Conservation (phyloP, 1,140 invertebrate species). For the Alviniconcha marisindica region DNA sequence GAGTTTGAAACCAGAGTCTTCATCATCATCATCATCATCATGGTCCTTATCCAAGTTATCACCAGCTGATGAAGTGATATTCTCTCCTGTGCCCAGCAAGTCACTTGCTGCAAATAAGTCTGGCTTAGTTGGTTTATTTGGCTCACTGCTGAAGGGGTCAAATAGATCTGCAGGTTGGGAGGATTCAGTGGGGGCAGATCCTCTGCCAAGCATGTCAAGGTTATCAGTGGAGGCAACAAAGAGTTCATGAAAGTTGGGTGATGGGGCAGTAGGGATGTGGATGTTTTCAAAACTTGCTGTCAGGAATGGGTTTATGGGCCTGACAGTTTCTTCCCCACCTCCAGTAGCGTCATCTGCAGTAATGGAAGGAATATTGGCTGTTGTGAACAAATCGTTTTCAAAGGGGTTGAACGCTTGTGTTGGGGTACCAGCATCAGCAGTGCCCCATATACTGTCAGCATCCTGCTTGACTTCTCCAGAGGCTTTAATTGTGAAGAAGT, state of each 20-base stretch:
- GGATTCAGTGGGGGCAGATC: slow-evolving; percentile 6
- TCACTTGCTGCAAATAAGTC: not conserved
- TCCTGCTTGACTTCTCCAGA: slow-evolving; percentile 35
- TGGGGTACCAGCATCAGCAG: slow-evolving; percentile 19
- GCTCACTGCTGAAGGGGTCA: slow-evolving; percentile 41
- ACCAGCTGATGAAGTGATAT: slow-evolving; percentile 10
- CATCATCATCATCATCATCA: slow-evolving; percentile 54
- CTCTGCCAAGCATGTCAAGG: not conserved
- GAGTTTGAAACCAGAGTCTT: slow-evolving; percentile 57
- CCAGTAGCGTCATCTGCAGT: slow-evolving; percentile 10
- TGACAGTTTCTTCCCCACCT: not conserved
- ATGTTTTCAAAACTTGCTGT: slow-evolving; percentile 59
- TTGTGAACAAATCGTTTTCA: slow-evolving; percentile 66
- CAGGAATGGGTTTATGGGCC: slow-evolving; percentile 59
- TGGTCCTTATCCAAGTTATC: slow-evolving; percentile 48
- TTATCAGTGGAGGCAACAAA: slow-evolving; percentile 40
- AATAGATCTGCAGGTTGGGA: slow-evolving; percentile 25
- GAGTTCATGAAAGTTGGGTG: slow-evolving; percentile 33
- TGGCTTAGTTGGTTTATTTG: not conserved
- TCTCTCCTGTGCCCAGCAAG: not conserved
- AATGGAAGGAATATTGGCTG: slow-evolving; percentile 45
- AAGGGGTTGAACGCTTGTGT: slow-evolving; percentile 61
- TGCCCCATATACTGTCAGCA: slow-evolving; percentile 45
- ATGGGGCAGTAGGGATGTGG: slow-evolving; percentile 25
- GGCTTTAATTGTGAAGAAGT: slow-evolving; percentile 57